Conservation (phyloP, 2,888 invertebrate species). For the Conomelus anceps region DNA sequence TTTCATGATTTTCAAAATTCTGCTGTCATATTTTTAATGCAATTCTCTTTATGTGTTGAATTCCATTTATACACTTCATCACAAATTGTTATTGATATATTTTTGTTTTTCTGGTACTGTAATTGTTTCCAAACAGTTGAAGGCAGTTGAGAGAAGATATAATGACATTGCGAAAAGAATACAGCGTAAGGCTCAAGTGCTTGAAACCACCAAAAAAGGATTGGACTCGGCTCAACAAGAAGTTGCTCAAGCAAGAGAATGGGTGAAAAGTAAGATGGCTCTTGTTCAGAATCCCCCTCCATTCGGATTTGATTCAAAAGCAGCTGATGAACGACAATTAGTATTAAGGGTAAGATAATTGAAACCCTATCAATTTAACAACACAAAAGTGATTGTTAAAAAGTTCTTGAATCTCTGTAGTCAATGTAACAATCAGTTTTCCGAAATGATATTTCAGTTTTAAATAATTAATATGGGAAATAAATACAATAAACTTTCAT, state of each 20-base stretch:
- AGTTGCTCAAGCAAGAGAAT: conserved; percentile 69
- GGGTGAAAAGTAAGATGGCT: conserved; percentile 68
- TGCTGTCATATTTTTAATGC: no score
- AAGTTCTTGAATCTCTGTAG: no score
- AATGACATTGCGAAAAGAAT: conserved; percentile 78
- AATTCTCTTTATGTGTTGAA: no score
- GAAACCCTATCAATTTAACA: background rate
- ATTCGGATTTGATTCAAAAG: conserved; percentile 69
- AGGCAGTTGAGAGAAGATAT: conserved; percentile 74
- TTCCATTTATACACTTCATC: no score
- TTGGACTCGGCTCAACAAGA: conserved; percentile 74
- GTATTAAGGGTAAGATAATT: conserved; percentile 50
- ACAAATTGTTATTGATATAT: background rate
- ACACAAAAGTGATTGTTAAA: no score
- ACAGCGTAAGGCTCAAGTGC: conserved; percentile 72
- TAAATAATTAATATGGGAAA: no score
- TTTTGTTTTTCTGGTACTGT: conserved; percentile 33
- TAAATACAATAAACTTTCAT: no score
- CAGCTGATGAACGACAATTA: conserved; percentile 66
- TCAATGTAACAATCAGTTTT: no score
- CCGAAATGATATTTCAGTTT: no score
- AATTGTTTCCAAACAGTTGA: no score
- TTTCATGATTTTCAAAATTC: no score
- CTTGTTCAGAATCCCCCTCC: conserved; percentile 59
- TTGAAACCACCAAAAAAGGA: conserved; percentile 77